Evolutionary conservation across 30 jellyfish, hydroid and myxozoan species (phyloP), one percentile per base, ranked within the genome.

Genomic region (Aurelia sp.): DNA sequence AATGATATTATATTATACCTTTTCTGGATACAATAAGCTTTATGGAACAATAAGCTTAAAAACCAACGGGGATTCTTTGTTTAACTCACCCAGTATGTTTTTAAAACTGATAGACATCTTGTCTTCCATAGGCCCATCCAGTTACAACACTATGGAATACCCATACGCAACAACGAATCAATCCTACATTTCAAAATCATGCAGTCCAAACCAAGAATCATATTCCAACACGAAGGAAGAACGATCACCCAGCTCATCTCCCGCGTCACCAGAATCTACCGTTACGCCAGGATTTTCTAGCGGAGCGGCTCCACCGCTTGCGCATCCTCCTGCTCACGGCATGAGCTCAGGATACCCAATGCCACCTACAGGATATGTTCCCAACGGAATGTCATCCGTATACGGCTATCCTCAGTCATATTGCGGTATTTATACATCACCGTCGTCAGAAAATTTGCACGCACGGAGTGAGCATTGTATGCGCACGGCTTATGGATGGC

Each of bases 251-350:
- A 76, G 90, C 71, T 48, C 94, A 67, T 80, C 92, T 65, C 96
- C 96, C 6, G 79, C 96, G 40, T 89, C 97, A 31, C 91, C 97
- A 0, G 83, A 71, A n/a, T 18, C 91, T 40, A 71, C 71, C 78
- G 81, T 57, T 37, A 33, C 82, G 27, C 77, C 84, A 27, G 86
- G 80, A 18, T 75, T 33, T 40, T 80, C 93, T 3, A 89, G 62
- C 41, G 79, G 82, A 37, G 86, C 97, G 31, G 93, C 91, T 10
- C 97, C 97, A 57, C 97, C 97, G 44, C 86, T 89, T 16, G 83
- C 97, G 21, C 97, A 89, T 62, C 97, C 91, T 0, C 94, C 97
- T 5, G 70, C 89, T 10, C 93, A 74, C 50, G 76, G 59, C 53
- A 62, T 78, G 83, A 27, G 76, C 30, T 33, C 80, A 16, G 85